phyloP scores from a whole-genome alignment of 2,888 invertebrate genomes.

The Oscheius sp. region DNA sequence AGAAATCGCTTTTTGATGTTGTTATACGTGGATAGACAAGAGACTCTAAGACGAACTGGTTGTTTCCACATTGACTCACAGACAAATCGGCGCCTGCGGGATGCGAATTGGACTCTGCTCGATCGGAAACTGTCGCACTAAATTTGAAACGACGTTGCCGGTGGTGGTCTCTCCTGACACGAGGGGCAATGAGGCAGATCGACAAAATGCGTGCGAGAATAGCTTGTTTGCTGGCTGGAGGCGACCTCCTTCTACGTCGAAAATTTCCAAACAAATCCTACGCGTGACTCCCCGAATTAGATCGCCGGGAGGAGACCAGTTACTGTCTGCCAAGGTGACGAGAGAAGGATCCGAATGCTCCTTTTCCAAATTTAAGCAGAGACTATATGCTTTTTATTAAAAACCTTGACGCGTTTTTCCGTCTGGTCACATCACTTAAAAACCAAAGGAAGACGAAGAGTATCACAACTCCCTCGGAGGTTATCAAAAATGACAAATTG shows the following conservation, averaged over 20 bases:
- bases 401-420: no score
- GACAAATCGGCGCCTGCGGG: conserved; percentile 7
- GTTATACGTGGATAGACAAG: not conserved
- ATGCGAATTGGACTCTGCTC: conserved; percentile 15
- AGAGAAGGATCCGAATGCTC: no score
- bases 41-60: not conserved
- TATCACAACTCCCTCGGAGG: not conserved
- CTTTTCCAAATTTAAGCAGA: no score
- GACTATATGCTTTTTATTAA: no score
- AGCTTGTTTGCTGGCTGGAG: conserved; percentile 2
- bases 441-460: no score
- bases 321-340: no score
- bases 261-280: conserved; percentile 23
- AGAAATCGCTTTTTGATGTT: no score
- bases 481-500: no score
- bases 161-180: conserved; percentile 4
- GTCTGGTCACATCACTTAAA: not conserved
- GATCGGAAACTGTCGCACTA: conserved; percentile 16
- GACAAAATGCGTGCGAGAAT: conserved; percentile 12
- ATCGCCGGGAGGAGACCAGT: no score
- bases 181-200: not conserved
- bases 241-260: conserved; percentile 20
- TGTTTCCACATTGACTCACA: conserved; percentile 18
- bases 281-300: conserved; percentile 30
- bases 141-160: not conserved